Evolutionary conservation across 1,140 invertebrate species (phyloP).

Genomic region (Calliphora vicina): DNA sequence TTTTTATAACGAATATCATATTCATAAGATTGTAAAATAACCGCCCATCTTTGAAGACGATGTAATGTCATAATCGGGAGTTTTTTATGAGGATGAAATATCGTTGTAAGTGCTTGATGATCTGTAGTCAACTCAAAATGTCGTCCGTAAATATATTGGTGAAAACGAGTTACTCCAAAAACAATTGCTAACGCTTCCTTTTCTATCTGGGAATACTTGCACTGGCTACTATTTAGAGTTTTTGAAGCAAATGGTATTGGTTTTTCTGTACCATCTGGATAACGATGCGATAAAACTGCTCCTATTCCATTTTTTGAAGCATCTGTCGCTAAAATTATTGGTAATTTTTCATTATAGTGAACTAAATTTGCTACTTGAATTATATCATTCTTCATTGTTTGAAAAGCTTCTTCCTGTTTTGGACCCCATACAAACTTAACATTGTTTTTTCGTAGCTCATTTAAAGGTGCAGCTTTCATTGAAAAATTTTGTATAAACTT

Average conservation of each 20-base stretch:
- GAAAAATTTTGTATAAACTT: conserved; percentile 15
- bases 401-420: neutral
- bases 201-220: neutral
- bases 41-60: conserved; percentile 5
- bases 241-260: conserved; percentile 43
- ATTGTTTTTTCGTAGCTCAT: neutral
- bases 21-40: neutral
- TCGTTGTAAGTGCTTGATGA: conserved; percentile 10
- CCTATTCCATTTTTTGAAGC: conserved; percentile 59
- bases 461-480: neutral
- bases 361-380: neutral
- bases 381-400: neutral
- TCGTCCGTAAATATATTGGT: conserved; percentile 24
- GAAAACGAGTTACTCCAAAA: conserved; percentile 9
- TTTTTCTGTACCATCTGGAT: conserved; percentile 55
- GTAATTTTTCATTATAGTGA: neutral
- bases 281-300: conserved; percentile 63
- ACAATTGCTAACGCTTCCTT: neutral
- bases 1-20: neutral
- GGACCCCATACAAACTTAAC: neutral
- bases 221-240: conserved; percentile 46
- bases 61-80: neutral
- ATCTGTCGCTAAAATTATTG: neutral
- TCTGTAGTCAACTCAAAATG: neutral
- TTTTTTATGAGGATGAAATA: conserved; percentile 23